phyloP scores from a whole-genome alignment of 2,888 invertebrate genomes.

The Uropetala carovei region DNA sequence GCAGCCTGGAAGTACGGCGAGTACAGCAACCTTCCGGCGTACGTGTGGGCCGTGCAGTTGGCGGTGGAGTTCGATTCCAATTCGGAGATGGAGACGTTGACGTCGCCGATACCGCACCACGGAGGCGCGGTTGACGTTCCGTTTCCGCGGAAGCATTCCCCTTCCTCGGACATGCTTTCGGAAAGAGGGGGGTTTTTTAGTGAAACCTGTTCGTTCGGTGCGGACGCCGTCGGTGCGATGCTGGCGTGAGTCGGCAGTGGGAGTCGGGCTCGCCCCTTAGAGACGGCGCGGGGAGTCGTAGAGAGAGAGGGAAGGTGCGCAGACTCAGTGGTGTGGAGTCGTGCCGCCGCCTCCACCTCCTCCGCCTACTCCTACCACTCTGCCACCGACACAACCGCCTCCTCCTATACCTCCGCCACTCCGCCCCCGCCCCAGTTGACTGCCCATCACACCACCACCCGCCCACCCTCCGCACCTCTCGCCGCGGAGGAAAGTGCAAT shows the following conservation, averaged over 20 bases:
- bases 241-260: not conserved
- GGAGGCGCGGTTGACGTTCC: not conserved
- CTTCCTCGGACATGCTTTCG: constrained; percentile 21
- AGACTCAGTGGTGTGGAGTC: not conserved
- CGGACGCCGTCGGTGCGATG: not conserved
- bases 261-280: not conserved
- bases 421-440: not conserved
- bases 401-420: not conserved
- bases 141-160: not conserved
- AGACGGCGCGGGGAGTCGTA: not conserved
- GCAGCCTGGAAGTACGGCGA: constrained; percentile 55
- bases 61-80: not conserved
- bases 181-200: not conserved
- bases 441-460: not conserved
- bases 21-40: not conserved
- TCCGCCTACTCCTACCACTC: not conserved
- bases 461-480: not conserved
- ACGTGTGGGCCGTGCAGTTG: not conserved
- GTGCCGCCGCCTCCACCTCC: not conserved
- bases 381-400: not conserved
- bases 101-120: not conserved
- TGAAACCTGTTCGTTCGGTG: not conserved
- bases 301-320: not conserved
- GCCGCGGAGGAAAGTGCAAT: not conserved
- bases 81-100: not conserved